phyloP scores from a whole-genome alignment of 2,113 vertebrate genomes.

The Isurus oxyrinchus region DNA sequence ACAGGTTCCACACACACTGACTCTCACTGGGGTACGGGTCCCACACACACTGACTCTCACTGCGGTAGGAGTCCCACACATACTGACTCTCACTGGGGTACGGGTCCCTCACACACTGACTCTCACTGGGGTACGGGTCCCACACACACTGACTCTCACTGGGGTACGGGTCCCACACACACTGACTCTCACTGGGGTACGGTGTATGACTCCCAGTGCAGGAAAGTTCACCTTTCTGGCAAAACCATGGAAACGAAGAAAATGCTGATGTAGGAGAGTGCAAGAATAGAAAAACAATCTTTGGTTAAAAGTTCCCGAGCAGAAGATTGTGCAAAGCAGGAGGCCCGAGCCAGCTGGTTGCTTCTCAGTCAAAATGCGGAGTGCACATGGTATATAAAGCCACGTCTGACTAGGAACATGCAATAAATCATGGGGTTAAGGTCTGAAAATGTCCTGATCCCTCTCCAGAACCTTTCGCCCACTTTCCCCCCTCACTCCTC shows the following conservation, averaged over 20 bases:
- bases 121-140: too few species aligned
- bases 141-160: background rate
- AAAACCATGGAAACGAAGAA: too few species aligned
- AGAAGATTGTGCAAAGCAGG: background rate
- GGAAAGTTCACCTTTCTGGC: background rate
- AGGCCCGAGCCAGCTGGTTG: too few species aligned
- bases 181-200: background rate
- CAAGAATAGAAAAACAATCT: background rate
- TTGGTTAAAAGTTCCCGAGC: background rate
- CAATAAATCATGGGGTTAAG: background rate
- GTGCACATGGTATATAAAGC: background rate
- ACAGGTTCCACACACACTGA: background rate
- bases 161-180: background rate
- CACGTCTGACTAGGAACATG: background rate
- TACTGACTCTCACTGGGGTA: too few species aligned
- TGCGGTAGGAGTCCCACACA: background rate
- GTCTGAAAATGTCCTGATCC: background rate
- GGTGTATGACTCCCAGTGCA: background rate
- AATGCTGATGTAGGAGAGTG: fast-evolving
- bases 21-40: too few species aligned
- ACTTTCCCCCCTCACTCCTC: background rate
- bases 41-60: background rate
- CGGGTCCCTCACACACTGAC: background rate
- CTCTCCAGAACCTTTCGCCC: background rate
- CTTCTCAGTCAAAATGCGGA: background rate